A percentile compares a stretch with the other conserved stretches of the same genome.
These are phyloP conservation scores for Zaprionus capensis DNA, from an alignment of 1,140 invertebrate genomes.

Conservation along the genomic window DNA sequence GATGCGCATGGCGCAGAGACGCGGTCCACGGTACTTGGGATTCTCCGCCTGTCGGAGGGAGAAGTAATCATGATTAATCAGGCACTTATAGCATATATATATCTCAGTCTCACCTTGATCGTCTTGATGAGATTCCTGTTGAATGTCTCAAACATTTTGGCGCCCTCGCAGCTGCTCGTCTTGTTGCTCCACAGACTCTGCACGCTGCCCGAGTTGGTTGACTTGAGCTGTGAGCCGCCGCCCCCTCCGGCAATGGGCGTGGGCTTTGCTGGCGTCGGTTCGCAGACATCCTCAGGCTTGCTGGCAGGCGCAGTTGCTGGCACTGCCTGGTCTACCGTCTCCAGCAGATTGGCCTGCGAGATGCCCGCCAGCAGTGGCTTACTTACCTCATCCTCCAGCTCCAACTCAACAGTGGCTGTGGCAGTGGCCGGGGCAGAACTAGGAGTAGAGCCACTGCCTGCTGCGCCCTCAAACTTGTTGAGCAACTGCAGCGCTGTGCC, in stretches of 20 bases:
- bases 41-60: slow-evolving; percentile 70
- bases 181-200: slow-evolving; percentile 83
- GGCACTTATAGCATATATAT: not conserved
- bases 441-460: not conserved
- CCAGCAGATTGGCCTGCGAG: slow-evolving; percentile 62
- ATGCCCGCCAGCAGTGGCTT: slow-evolving; percentile 66
- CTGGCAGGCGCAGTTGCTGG: not conserved
- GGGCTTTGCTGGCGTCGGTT: slow-evolving; percentile 47
- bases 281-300: slow-evolving; percentile 70
- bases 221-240: slow-evolving; percentile 62
- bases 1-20: slow-evolving; percentile 89
- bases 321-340: slow-evolving; percentile 6
- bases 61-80: not conserved
- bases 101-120: slow-evolving; percentile 69
- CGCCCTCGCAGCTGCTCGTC: slow-evolving; percentile 81
- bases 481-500: slow-evolving; percentile 74
- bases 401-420: slow-evolving; percentile 8
- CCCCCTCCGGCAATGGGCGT: slow-evolving; percentile 14
- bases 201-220: slow-evolving; percentile 74
- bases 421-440: not conserved
- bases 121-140: slow-evolving; percentile 84
- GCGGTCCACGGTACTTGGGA: slow-evolving; percentile 86
- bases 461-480: slow-evolving; percentile 36
- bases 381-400: slow-evolving; percentile 67
- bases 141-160: slow-evolving; percentile 84